A percentile compares a stretch with the other conserved stretches of the same genome.
Evolutionary conservation across 2,797 vertebrate genomes (phyloP).

Genomic region (Graptemys geographica): DNA sequence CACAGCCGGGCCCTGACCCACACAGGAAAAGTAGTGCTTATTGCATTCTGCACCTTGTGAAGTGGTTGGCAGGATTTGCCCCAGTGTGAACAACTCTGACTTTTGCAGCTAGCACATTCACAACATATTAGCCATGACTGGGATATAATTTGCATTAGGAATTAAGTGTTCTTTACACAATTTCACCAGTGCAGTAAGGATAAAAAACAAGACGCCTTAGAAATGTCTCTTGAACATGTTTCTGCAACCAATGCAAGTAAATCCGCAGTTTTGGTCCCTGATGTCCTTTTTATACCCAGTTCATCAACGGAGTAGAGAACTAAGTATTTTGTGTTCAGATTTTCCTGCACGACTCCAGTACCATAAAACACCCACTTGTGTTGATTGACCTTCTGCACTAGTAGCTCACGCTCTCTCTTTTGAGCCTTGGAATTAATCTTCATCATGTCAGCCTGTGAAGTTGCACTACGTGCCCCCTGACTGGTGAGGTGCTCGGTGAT

Average conservation of each 20-base stretch:
- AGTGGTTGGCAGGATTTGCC: background rate
- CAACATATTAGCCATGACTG: background rate
- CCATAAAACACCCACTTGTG: slow-evolving; percentile 5
- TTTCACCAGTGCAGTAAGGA: background rate
- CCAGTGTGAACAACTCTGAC: background rate
- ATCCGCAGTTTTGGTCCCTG: background rate
- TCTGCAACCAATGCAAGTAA: background rate
- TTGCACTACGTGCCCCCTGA: background rate
- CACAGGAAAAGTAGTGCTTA: background rate
- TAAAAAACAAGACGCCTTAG: background rate
- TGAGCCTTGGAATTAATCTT: slow-evolving; percentile 36
- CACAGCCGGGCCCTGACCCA: too few species aligned
- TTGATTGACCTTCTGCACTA: slow-evolving; percentile 49
- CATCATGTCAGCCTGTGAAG: background rate
- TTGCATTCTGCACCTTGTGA: background rate
- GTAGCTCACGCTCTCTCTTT: slow-evolving; percentile 12
- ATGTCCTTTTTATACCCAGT: background rate
- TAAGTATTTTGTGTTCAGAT: slow-evolving; percentile 3
- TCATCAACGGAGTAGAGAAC: slow-evolving; percentile 8
- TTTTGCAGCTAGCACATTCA: background rate
- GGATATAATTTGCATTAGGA: background rate
- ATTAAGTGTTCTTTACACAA: background rate
- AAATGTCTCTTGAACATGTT: background rate
- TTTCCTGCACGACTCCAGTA: background rate
- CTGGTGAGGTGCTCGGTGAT: background rate